Conservation (phyloP, 2,797 vertebrate species). For the Australoheros facetus region DNA sequence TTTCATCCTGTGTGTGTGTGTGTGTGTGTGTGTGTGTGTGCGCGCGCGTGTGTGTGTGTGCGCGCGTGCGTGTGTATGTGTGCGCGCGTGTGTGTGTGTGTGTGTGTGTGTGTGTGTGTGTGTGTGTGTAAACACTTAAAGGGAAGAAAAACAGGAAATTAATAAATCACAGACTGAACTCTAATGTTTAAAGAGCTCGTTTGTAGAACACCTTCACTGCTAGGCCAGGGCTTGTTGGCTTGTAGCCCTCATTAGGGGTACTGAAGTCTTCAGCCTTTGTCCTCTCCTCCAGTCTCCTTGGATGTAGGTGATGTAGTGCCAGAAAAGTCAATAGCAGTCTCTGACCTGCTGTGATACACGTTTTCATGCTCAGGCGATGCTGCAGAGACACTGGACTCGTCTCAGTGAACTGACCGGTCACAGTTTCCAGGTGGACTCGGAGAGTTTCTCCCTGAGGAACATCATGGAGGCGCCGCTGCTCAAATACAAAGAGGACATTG, state of each 20-base stretch:
- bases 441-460: constrained; percentile 80
- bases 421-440: constrained; percentile 81
- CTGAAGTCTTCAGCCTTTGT: no score
- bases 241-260: not conserved
- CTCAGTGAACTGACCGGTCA: constrained; percentile 81
- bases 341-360: not conserved
- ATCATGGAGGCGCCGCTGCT: constrained; percentile 85
- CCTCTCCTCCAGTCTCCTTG: no score
- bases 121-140: not conserved
- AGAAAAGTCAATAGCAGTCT: not conserved
- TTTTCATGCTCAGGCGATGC: constrained; percentile 78
- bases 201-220: not conserved
- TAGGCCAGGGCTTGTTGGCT: not conserved
- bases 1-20: no score
- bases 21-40: no score
- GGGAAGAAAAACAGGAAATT: not conserved
- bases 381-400: constrained; percentile 84
- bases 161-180: not conserved
- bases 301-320: no score
- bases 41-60: no score
- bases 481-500: constrained; percentile 85
- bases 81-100: no score
- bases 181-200: not conserved
- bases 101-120: no score
- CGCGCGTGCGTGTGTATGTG: no score